Base-by-base conservation (phyloP, 2,888 invertebrate species). In the Heteropelma amictum region DNA sequence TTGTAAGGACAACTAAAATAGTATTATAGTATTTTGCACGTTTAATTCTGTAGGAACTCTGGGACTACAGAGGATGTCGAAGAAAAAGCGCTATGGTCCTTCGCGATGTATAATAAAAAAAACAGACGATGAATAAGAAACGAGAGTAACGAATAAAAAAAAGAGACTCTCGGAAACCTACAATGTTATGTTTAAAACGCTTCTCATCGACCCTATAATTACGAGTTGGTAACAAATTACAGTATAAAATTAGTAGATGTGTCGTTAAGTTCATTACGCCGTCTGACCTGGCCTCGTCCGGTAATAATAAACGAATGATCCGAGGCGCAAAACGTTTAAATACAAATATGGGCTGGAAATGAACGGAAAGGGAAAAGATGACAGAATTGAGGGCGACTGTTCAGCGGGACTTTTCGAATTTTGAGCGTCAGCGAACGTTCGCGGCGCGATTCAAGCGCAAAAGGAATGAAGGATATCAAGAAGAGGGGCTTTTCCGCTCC, bases 191-290 rank as follows among this genome's bases (percentile, higher is more conserved):
- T 51, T 49, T 56, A 47, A 40, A 69, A 65, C 38, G 28, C 54
- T 45, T 33, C 67, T 75, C 49, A 64, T 70, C 70, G 54, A 70
- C 69, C 65, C 54, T 75, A 75, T 65, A 64, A 61, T 70, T 81
- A 86, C 80, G 67, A 75, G 82, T 85, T 86, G 88, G 88, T 88
- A 88, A 88, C 88, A 88, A 88, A 86, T 75, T 84, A 82, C 83
- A 81, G 86, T 88, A 87, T 83, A 88, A 88, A 88, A 87, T 86
- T 82, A 80, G 80, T 82, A 65, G 74, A 75, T 70, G 70, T 60
- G 65, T 67, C 60, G 67, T 75, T 75, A 75, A 75, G 74, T 75
- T 60, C 70, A n/a, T 70, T 70, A 49, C 64, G 70, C 74, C 70
- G 53, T 35, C 56, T 74, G 64, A 69, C 69, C n/a, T 69, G 64